phyloP scores from a whole-genome alignment of 1,140 invertebrate genomes.

The Procambarus virginalis region DNA sequence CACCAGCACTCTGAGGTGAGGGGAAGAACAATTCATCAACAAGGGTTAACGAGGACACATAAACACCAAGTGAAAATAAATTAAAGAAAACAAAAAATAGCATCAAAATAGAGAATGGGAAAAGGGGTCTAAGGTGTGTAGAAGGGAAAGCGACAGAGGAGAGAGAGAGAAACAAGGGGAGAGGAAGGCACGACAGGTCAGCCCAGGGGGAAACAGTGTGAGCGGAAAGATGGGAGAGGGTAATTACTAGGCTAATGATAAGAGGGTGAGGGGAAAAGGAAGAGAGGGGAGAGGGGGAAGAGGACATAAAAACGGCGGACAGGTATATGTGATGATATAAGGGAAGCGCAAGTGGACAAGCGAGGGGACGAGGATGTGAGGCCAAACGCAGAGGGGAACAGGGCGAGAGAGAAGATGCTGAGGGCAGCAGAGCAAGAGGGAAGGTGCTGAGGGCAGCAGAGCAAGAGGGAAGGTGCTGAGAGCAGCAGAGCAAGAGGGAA shows the following conservation, averaged over 20 bases:
- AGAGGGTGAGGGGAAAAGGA: slow-evolving; percentile 6
- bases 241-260: background rate
- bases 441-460: background rate
- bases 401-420: background rate
- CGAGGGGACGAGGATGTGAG: too few species aligned
- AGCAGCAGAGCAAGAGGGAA: background rate
- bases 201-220: background rate
- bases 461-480: background rate
- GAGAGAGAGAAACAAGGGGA: slow-evolving; percentile 16
- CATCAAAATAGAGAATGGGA: background rate
- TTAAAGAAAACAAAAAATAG: background rate
- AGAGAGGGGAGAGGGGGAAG: background rate
- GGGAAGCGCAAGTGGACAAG: background rate
- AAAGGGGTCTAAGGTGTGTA: background rate
- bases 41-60: too few species aligned
- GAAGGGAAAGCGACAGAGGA: background rate
- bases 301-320: background rate
- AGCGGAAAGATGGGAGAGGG: background rate
- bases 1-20: too few species aligned
- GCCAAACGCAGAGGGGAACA: too few species aligned
- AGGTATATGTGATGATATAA: slow-evolving; percentile 11
- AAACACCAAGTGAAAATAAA: slow-evolving; percentile 2
- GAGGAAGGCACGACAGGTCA: background rate
- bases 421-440: background rate
- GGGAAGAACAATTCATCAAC: too few species aligned